A percentile compares a stretch with the other conserved stretches of the same genome.
Conservation (phyloP, 2,888 invertebrate genomes). For the Tillus elongatus region DNA sequence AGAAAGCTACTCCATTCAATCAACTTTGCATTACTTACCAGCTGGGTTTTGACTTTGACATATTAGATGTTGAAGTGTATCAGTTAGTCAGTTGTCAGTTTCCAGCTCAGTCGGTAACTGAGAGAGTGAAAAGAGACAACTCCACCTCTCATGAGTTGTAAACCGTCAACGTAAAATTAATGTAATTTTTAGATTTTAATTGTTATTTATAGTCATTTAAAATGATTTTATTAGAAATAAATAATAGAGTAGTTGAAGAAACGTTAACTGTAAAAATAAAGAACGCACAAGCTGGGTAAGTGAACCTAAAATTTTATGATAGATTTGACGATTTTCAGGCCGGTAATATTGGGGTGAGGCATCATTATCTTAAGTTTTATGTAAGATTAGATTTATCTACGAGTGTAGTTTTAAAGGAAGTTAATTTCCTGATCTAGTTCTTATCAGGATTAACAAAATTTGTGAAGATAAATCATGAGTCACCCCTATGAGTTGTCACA, state of each 20-base stretch:
- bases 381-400: constrained; percentile 1
- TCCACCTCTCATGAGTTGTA: constrained; percentile 15
- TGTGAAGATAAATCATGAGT: no score
- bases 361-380: background rate
- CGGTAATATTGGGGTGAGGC: constrained; percentile 3
- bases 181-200: no score
- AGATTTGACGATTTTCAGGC: background rate
- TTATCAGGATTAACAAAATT: no score
- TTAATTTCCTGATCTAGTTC: no score
- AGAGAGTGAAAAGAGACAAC: no score
- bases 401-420: no score
- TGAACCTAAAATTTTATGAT: constrained; percentile 27
- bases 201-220: no score
- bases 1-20: background rate
- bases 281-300: constrained; percentile 93
- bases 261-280: constrained; percentile 91
- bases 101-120: no score
- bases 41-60: background rate
- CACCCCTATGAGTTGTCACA: no score
- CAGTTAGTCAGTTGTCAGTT: no score
- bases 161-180: constrained; percentile 9
- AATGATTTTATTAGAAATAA: constrained; percentile 97
- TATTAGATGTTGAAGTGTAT: no score
- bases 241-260: constrained; percentile 98
- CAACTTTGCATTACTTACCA: background rate